Base-by-base conservation (phyloP, 2,113 vertebrate species). In the Amazona guildingii region DNA sequence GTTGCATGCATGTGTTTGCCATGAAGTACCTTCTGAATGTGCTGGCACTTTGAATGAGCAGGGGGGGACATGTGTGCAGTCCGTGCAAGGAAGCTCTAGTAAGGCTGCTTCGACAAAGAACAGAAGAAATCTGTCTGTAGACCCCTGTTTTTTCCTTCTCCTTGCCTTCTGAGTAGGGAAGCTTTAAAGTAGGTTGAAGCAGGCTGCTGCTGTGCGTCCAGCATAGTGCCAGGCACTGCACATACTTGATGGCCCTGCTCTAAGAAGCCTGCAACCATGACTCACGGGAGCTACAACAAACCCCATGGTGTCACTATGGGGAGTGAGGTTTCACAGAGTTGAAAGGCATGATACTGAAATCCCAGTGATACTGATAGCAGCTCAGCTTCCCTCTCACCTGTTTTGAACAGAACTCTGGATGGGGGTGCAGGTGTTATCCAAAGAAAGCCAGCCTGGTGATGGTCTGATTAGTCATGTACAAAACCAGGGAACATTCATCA, bases 41-140 rank as follows among this genome's bases (percentile, higher is more conserved):
- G 28, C 73, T 54, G 76, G 17, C 10, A 13, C 86, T 83, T 80
- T 5, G 7, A 46, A n/a, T 7, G 7, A 29, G 33, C 33, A 44
- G 49, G 21, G 12, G 5, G 24, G n/a, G 5, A 5, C 16, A 3
- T 15, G 11, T 11, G 43, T 35, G n/a, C 62, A 28, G 1, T 0
- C 21, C 48, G 23, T 37, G 37, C 1, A 0, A 67, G 82, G 73
- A n/a, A 72, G 57, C 57, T 62, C 63, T 15, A 5, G 11, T 43
- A 52, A 52, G 11, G 41, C 68, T 87, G 37, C 16, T 57, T 28
- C 0, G 2, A 23, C 19, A 39, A 59, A 73, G 52, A 76, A 33
- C 52, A 94, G 25, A 77, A 67, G 74, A 61, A 79, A 72, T 52
- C 8, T 55, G 17, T 59, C 39, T 52, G 23, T n/a, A 11, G 52